These are phyloP conservation scores for Plagodis pulveraria DNA, from an alignment of 2,888 invertebrate genomes.

Conservation along the genomic window DNA sequence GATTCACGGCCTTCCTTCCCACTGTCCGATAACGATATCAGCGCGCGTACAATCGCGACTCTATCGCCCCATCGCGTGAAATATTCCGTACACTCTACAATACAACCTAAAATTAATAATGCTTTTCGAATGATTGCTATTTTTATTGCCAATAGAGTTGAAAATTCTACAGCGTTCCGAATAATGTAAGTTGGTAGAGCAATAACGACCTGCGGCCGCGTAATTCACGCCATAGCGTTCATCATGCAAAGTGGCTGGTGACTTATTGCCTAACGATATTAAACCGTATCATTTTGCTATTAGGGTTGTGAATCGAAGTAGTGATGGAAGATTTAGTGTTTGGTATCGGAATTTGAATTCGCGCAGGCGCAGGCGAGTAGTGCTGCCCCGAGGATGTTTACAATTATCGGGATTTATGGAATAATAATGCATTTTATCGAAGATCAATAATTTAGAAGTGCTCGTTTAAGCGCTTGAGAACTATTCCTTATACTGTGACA, in stretches of 20 bases:
- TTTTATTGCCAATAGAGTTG: conserved; percentile 25
- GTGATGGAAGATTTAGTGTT: conserved; percentile 59
- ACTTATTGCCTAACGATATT: conserved; percentile 29
- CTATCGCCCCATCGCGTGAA: conserved; percentile 81
- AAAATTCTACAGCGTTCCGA: conserved; percentile 21
- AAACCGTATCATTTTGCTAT: conserved; percentile 29
- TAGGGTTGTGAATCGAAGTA: conserved; percentile 33
- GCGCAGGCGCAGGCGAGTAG: conserved; percentile 34
- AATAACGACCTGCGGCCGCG: conserved; percentile 76
- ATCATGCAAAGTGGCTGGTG: conserved; percentile 75
- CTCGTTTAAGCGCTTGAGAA: neutral
- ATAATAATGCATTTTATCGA: conserved; percentile 28
- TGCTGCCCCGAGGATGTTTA: conserved; percentile 35
- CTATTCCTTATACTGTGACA: no score
- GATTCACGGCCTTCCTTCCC: conserved; percentile 73
- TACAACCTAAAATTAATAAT: conserved; percentile 39
- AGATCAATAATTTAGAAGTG: neutral
- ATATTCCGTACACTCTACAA: conserved; percentile 70
- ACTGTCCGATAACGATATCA: conserved; percentile 61
- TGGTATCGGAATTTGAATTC: conserved; percentile 76
- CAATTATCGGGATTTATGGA: conserved; percentile 28
- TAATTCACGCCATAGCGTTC: conserved; percentile 81
- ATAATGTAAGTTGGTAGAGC: conserved; percentile 31
- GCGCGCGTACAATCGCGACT: conserved; percentile 62
- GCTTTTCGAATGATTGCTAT: conserved; percentile 17